These are phyloP conservation scores for Lucinisca nassula DNA, from an alignment of 2,888 invertebrate genomes.

Conservation along the genomic window DNA sequence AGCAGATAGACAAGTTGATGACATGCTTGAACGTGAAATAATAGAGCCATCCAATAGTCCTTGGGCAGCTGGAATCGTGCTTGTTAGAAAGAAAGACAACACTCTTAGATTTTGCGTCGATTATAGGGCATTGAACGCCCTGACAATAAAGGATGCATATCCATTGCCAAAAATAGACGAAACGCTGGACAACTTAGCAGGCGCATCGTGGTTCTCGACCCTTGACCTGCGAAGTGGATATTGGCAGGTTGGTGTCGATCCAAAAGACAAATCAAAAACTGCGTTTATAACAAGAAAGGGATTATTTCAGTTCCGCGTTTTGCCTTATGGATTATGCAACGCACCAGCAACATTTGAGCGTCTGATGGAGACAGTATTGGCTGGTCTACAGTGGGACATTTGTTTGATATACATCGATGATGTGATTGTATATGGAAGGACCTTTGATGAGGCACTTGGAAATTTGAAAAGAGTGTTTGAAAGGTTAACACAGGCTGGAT, in stretches of 20 bases:
- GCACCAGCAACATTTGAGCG: no score
- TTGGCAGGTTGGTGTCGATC: conserved; percentile 42
- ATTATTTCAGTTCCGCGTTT: conserved; percentile 38
- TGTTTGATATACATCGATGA: conserved; percentile 70
- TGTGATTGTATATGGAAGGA: conserved; percentile 48
- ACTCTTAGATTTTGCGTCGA: no score
- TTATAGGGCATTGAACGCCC: no score
- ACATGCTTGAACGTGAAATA: no score
- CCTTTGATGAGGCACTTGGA: conserved; percentile 54
- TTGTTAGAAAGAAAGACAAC: no score
- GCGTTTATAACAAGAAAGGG: conserved; percentile 47
- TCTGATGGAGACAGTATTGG: conserved; percentile 24
- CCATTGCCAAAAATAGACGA: no score
- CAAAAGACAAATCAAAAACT: conserved; percentile 40
- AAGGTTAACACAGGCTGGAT: conserved; percentile 34
- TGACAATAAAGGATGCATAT: no score
- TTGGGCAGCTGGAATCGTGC: no score
- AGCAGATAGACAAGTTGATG: no score
- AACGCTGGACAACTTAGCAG: no score
- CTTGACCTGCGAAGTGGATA: conserved; percentile 48
- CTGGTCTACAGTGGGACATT: conserved; percentile 62
- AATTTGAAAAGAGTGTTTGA: conserved; percentile 51
- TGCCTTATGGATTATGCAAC: conserved; percentile 51
- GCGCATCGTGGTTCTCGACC: conserved; percentile 42
- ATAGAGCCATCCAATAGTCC: no score